Evolutionary conservation across 1,140 invertebrate species (phyloP), one percentile per base, ranked within the genome.

Genomic region (Conus ventricosus): DNA sequence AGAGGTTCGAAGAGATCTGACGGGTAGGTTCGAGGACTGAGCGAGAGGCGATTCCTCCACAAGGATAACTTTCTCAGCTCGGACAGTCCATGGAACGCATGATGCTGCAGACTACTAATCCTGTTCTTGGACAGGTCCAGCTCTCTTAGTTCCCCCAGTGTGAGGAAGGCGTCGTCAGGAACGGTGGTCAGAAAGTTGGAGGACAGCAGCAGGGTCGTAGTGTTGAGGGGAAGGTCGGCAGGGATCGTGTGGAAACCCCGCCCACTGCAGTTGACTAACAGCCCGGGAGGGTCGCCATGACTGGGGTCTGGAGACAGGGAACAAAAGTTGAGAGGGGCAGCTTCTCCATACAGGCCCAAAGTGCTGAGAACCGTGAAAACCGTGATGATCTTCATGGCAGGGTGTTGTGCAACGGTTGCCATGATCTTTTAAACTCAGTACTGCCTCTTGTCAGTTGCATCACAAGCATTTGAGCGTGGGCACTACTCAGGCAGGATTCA

Each of bases 41-140:
- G 82, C 8, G 4, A 1, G 23, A 84, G 82, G 10, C 0, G 8
- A 20, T 84, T 84, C 7, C 25, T 7, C 82, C 82, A 27, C 54
- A 84, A 23, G 51, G 17, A 20, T 23, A 84, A 51, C 10, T 4
- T 60, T 5, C 4, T n/a, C 54, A 84, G 82, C 20, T 11, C 53
- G 55, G 23, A 20, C 57, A 84, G 25, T 10, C 82, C 82, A 4
- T 25, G 23, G 57, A 84, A 84, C 7, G 82, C 82, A 54, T 63
- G 1, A 4, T 25, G 23, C 82, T 63, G 55, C 20, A 84, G 54
- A 23, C n/a, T 25, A 11, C 8, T 39, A 55, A 84, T 84, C 5
- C 10, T 7, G 57, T 84, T 84, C 3, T n/a, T 0, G 82, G 82
- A 84, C n/a, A 84, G 82, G 27, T 84, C 82, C 55, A 84, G 82